A percentile compares a stretch with the other conserved stretches of the same genome.
phyloP scores from a whole-genome alignment of 2,888 invertebrate species.

The Chirona hameri region DNA sequence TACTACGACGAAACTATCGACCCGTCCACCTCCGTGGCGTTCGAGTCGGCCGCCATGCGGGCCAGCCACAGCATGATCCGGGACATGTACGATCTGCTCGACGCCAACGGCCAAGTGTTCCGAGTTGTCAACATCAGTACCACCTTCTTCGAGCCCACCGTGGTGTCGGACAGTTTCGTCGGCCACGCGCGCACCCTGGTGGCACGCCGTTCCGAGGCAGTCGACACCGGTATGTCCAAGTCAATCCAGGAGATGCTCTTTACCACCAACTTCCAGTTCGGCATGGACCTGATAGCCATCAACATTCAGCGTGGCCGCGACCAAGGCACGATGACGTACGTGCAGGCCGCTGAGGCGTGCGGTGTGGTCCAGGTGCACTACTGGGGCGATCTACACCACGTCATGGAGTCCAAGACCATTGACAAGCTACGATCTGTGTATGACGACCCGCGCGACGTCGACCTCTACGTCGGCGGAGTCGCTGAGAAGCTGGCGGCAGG shows the following conservation, averaged over 20 bases:
- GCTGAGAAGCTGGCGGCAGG: not conserved
- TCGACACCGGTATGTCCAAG: not conserved
- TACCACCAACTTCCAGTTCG: conserved; percentile 33
- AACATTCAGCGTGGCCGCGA: conserved; percentile 38
- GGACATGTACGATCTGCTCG: conserved; percentile 29
- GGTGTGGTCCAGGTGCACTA: not conserved
- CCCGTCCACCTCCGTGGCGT: conserved; percentile 34
- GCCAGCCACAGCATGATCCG: conserved; percentile 37
- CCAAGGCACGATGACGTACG: conserved; percentile 36
- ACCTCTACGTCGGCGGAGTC: not conserved
- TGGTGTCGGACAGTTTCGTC: not conserved
- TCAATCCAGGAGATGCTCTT: not conserved
- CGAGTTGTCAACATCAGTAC: not conserved
- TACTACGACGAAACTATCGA: conserved; percentile 33
- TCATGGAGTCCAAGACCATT: not conserved
- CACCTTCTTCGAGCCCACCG: conserved; percentile 10
- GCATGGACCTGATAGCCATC: conserved; percentile 37
- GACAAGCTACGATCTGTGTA: conserved; percentile 10
- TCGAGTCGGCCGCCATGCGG: conserved; percentile 36
- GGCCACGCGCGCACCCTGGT: conserved; percentile 11
- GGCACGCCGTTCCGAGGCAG: not conserved
- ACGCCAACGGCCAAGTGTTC: conserved; percentile 1
- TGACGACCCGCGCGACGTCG: not conserved
- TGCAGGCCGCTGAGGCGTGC: not conserved
- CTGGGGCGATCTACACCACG: conserved; percentile 1